A percentile compares a stretch with the other conserved stretches of the same genome.
These are phyloP conservation scores for Lasioglossum lativentre DNA, from an alignment of 2,888 invertebrate genomes.

Conservation along the genomic window DNA sequence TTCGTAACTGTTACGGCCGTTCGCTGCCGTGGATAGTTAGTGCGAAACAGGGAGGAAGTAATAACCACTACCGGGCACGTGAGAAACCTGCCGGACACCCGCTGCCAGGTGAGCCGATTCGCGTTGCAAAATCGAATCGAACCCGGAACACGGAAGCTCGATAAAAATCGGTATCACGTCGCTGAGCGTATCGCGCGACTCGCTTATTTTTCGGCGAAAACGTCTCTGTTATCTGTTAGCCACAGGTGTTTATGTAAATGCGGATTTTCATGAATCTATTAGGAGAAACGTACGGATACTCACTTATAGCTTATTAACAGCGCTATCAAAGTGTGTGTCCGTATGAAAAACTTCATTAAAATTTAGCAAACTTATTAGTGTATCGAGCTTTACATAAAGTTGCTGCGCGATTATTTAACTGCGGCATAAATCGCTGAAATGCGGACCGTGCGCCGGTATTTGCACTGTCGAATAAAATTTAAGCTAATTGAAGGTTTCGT, in stretches of 20 bases:
- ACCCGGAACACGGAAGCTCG: not conserved
- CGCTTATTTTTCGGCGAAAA: not conserved
- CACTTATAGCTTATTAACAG: not conserved
- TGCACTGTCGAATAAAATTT: not conserved
- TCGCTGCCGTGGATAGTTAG: not conserved
- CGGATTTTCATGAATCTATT: not conserved
- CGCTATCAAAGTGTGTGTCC: not conserved
- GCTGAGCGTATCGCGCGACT: not conserved
- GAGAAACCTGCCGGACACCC: conserved; percentile 12
- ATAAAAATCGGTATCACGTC: not conserved
- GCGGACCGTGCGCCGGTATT: not conserved
- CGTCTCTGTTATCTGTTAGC: not conserved
- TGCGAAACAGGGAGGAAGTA: conserved; percentile 17
- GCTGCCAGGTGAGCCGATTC: not conserved
- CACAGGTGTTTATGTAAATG: not conserved
- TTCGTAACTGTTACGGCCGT: conserved; percentile 17
- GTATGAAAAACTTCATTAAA: not conserved
- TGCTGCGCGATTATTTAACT: not conserved
- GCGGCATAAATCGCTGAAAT: not conserved
- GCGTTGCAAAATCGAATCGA: conserved; percentile 5
- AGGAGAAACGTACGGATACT: not conserved
- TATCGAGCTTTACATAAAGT: not conserved
- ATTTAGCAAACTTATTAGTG: not conserved
- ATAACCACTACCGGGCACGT: conserved; percentile 1
- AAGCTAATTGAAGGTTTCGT: not conserved